Conservation (phyloP, 2,113 vertebrate genomes). For the Sylvia atricapilla region DNA sequence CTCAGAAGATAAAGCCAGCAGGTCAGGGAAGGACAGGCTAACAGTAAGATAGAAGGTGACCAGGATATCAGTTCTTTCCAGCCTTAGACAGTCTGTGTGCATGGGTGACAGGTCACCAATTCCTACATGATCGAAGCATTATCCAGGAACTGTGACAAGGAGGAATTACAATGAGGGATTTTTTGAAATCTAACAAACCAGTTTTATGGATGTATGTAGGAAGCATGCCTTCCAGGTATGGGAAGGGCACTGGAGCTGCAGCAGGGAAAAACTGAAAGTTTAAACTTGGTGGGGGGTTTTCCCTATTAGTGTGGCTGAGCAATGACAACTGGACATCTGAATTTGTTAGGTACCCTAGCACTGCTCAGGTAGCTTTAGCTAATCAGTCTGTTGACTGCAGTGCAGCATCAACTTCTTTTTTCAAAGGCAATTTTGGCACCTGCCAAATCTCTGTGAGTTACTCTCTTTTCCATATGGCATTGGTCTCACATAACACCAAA, state of each 20-base stretch:
- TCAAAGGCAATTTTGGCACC: background rate
- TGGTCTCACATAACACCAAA: background rate
- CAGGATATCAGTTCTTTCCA: background rate
- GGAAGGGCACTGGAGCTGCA: background rate
- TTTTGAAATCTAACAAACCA: background rate
- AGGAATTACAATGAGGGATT: background rate
- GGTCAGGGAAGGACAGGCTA: background rate
- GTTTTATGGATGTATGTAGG: background rate
- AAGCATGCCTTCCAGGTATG: background rate
- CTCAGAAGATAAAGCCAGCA: background rate
- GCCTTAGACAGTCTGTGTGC: background rate
- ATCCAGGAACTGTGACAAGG: background rate
- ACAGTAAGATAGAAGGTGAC: background rate
- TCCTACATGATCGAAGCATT: background rate
- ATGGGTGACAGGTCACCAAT: background rate
- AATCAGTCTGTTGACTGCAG: background rate
- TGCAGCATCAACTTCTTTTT: background rate
- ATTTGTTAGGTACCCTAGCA: background rate
- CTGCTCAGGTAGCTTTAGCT: background rate
- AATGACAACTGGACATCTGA: background rate
- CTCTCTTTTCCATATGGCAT: background rate
- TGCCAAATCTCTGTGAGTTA: background rate
- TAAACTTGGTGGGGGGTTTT: background rate
- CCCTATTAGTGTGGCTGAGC: background rate
- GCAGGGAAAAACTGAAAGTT: background rate